Evolutionary conservation across 2,113 vertebrate genomes (phyloP), one percentile per base, ranked within the genome.

Genomic region (Nothobranchius kuhntae): DNA sequence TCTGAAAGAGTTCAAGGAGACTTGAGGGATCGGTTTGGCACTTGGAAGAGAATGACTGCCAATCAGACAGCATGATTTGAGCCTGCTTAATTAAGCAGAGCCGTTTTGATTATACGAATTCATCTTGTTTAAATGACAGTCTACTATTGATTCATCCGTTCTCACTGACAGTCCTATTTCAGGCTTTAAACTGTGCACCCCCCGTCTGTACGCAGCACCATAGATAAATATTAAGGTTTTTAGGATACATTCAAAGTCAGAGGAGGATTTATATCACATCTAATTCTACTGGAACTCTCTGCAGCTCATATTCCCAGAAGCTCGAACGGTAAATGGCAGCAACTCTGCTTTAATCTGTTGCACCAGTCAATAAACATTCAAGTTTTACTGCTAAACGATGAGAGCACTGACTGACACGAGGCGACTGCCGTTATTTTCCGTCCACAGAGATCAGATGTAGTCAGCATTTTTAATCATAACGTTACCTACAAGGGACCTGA

Each of bases 1-100:
- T 84, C 80, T 36, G 78, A 46, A 3, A 52, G 72, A 67, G 73
- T 86, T 89, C 86, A 88, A 86, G 87, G 84, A 89, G 82, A 89
- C 81, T 77, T 65, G 44, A 35, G 70, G 62, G 73, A 85, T 80
- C 62, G 50, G 68, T 73, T 78, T 83, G 74, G 56, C 73, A 62
- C 58, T 30, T 72, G 61, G 26, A 15, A 60, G 57, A 67, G 13
- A 72, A 68, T 3, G 5, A 55, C 60, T 66, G 71, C 62, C 75
- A 60, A 67, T 84, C 77, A 56, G 45, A 50, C 35, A 50, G 0
- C 1, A 54, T 54, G 61, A 48, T 69, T 48, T 68, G 53, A 60
- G 14, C 38, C 48, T 7, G 44, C 53, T 77, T 62, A 70, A 62
- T 73, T 60, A 63, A 35, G 13, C 62, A 11, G 26, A 6, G 24